Evolutionary conservation across 2,797 vertebrate species (phyloP).

Genomic region (Spea hammondii): DNA sequence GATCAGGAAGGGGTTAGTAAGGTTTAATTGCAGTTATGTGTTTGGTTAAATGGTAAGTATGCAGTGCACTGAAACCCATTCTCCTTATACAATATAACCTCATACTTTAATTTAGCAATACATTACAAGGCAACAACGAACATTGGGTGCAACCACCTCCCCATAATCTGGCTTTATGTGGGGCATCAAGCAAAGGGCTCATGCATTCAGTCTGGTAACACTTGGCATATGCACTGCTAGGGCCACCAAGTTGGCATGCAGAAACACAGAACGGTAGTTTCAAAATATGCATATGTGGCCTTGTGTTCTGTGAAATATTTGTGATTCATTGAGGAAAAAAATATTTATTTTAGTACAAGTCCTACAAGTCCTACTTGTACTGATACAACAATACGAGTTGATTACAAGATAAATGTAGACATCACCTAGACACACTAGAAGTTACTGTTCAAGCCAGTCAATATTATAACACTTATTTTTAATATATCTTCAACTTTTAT

Average conservation of each 20-base stretch:
- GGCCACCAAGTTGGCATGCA: constrained; percentile 85
- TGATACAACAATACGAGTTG: too few relatives aligned
- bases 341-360: neutral
- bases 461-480: too few relatives aligned
- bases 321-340: constrained; percentile 38
- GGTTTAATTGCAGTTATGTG: constrained; percentile 49
- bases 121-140: constrained; percentile 79
- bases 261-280: constrained; percentile 73
- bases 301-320: constrained; percentile 63
- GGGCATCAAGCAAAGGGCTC: constrained; percentile 90
- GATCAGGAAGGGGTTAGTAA: constrained; percentile 54
- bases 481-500: too few relatives aligned
- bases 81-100: constrained; percentile 63
- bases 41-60: constrained; percentile 49
- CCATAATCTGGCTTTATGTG: constrained; percentile 93
- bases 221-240: constrained; percentile 77
- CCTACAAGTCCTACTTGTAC: too few relatives aligned
- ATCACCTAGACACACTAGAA: neutral
- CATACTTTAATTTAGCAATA: constrained; percentile 73
- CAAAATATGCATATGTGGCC: constrained; percentile 74
- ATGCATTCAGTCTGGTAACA: constrained; percentile 85
- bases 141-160: constrained; percentile 90
- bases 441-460: too few relatives aligned
- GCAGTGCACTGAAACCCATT: constrained; percentile 62
- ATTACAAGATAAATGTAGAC: constrained; percentile 25